These are phyloP conservation scores for Serinus canaria DNA, from an alignment of 2,113 vertebrate genomes.

Conservation along the genomic window DNA sequence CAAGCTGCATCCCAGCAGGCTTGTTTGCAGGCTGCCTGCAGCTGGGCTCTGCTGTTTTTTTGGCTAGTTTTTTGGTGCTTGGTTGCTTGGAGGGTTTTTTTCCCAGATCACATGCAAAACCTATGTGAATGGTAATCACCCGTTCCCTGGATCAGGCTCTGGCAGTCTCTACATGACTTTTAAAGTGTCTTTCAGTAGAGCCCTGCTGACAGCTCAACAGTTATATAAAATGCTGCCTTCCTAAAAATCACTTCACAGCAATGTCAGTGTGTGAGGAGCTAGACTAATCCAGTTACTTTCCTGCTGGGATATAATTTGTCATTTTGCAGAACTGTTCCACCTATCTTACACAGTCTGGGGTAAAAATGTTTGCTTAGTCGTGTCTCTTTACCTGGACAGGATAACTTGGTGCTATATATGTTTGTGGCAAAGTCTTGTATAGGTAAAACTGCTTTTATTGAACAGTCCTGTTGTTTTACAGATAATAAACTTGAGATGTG, in stretches of 20 bases:
- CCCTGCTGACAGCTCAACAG: constrained; percentile 23
- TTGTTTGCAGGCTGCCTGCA: not conserved
- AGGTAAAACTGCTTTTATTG: not conserved
- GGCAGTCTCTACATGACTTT: not conserved
- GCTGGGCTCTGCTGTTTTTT: not conserved
- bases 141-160: not conserved
- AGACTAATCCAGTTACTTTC: not conserved
- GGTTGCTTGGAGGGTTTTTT: not conserved
- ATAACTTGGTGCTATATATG: not conserved
- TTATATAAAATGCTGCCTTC: not conserved
- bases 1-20: not conserved
- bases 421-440: not conserved
- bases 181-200: constrained; percentile 5
- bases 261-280: not conserved
- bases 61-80: not conserved
- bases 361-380: not conserved
- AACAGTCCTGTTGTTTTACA: not conserved
- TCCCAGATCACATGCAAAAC: not conserved
- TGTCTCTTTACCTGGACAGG: not conserved
- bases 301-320: constrained; percentile 1
- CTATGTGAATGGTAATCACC: not conserved
- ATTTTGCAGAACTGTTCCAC: not conserved
- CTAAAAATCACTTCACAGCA: constrained; percentile 18
- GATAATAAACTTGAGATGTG: not conserved
- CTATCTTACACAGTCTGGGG: not conserved